A percentile compares a stretch with the other conserved stretches of the same genome.
Conservation (phyloP, 92 coral and sea anemone species). For the Actinernus sp. region DNA sequence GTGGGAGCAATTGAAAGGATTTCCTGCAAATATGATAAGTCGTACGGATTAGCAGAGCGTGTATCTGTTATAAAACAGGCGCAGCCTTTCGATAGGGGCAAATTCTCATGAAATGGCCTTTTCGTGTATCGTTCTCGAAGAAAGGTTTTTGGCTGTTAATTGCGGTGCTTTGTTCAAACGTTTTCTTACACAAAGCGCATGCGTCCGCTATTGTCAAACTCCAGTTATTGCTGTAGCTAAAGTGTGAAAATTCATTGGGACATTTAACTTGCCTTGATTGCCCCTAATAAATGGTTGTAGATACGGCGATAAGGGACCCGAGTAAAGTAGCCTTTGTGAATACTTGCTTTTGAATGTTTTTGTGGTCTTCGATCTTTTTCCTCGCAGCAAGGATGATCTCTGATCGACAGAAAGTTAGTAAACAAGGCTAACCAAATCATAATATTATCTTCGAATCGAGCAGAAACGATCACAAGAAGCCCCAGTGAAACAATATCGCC, state of each 20-base stretch:
- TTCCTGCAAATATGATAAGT: constrained; percentile 95
- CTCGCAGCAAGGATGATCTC: constrained; percentile 21
- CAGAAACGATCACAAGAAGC: constrained; percentile 65
- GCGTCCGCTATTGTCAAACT: constrained; percentile 21
- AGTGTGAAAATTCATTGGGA: constrained; percentile 47
- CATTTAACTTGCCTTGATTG: constrained; percentile 67
- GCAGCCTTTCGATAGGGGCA: constrained; percentile 35
- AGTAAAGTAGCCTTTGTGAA: constrained; percentile 38
- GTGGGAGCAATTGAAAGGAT: constrained; percentile 84
- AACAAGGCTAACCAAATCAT: constrained; percentile 88
- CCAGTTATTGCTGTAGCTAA: constrained; percentile 18
- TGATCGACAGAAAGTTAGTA: constrained; percentile 61
- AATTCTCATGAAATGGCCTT: constrained; percentile 36
- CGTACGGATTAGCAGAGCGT: constrained; percentile 81
- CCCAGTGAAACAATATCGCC: constrained; percentile 92
- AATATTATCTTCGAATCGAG: constrained; percentile 75
- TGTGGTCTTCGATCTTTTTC: constrained; percentile 28
- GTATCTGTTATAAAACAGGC: constrained; percentile 86
- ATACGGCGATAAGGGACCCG: constrained; percentile 64
- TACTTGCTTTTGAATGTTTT: constrained; percentile 32
- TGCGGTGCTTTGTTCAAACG: constrained; percentile 70
- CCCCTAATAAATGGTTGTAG: constrained; percentile 73
- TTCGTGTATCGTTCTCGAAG: constrained; percentile 62
- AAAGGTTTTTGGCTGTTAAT: constrained; percentile 55
- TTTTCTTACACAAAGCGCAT: constrained; percentile 55